These are phyloP conservation scores for Bryconaethiops microstoma DNA, from an alignment of 2,797 vertebrate genomes.

Conservation along the genomic window DNA sequence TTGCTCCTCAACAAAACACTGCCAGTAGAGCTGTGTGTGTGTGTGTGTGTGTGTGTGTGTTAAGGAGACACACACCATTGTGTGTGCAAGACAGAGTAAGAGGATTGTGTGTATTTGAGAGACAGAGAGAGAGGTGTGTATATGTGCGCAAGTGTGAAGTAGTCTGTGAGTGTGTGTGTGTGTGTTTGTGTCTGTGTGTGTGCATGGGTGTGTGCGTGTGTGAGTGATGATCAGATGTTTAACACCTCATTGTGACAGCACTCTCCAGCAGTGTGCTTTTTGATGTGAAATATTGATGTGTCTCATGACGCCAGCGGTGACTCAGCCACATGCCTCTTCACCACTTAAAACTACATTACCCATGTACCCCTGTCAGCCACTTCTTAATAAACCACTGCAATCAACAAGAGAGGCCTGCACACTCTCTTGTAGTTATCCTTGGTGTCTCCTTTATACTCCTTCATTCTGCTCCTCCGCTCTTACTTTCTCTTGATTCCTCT, in stretches of 20 bases:
- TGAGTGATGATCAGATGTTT: slow-evolving; percentile 30
- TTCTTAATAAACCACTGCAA: slow-evolving; percentile 21
- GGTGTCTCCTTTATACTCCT: neutral
- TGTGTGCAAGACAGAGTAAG: neutral
- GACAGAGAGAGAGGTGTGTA: neutral
- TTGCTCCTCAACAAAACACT: slow-evolving; percentile 31
- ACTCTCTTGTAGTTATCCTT: neutral
- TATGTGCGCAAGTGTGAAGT: neutral
- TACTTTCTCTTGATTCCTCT: neutral
- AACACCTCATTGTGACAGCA: neutral
- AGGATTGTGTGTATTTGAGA: too few relatives aligned
- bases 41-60: slow-evolving; percentile 9
- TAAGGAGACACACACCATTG: neutral
- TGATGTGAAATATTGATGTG: slow-evolving; percentile 24
- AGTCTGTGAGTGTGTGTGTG: neutral
- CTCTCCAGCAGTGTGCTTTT: slow-evolving; percentile 21
- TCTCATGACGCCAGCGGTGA: slow-evolving; percentile 48
- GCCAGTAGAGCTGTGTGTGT: neutral
- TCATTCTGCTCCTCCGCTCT: neutral
- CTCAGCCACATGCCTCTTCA: slow-evolving; percentile 36
- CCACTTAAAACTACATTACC: slow-evolving; percentile 38
- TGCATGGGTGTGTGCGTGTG: neutral
- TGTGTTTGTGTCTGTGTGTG: too few relatives aligned
- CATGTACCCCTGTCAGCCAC: slow-evolving; percentile 11
- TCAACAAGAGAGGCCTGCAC: slow-evolving; percentile 1